Evolutionary conservation across 2,888 invertebrate genomes (phyloP).

Genomic region (Thelaira solivaga): DNA sequence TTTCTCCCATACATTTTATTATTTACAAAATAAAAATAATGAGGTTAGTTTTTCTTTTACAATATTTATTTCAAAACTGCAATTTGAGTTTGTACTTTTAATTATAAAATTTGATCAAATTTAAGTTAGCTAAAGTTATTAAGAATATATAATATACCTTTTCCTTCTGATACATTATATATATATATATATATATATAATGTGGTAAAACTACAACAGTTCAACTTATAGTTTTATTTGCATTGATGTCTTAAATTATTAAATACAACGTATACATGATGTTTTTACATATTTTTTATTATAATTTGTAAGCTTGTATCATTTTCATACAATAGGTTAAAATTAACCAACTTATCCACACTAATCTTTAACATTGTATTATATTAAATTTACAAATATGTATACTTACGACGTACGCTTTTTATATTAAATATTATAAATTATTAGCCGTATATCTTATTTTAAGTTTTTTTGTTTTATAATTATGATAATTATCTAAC

Average conservation of each 20-base stretch:
- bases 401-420: slow-evolving; percentile 31
- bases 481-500: slow-evolving; percentile 22
- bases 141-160: background rate
- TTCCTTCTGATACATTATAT: background rate
- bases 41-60: slow-evolving; percentile 9
- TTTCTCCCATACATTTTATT: background rate
- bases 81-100: slow-evolving; percentile 44
- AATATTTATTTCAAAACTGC: slow-evolving; percentile 35
- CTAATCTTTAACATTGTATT: slow-evolving; percentile 53
- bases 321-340: slow-evolving; percentile 13
- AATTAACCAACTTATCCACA: background rate
- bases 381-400: slow-evolving; percentile 39
- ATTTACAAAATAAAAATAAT: background rate
- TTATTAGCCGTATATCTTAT: slow-evolving; percentile 31
- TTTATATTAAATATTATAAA: slow-evolving; percentile 34
- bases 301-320: slow-evolving; percentile 12
- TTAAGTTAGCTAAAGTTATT: slow-evolving; percentile 48
- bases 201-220: slow-evolving; percentile 3
- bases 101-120: slow-evolving; percentile 8
- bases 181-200: background rate
- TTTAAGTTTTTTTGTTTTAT: slow-evolving; percentile 42
- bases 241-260: slow-evolving; percentile 1
- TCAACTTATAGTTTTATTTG: slow-evolving; percentile 1
- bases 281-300: slow-evolving; percentile 12
- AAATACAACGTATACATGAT: slow-evolving; percentile 36